Base-by-base conservation (phyloP, 1,140 invertebrate genomes). In the Heterodera carotae region DNA sequence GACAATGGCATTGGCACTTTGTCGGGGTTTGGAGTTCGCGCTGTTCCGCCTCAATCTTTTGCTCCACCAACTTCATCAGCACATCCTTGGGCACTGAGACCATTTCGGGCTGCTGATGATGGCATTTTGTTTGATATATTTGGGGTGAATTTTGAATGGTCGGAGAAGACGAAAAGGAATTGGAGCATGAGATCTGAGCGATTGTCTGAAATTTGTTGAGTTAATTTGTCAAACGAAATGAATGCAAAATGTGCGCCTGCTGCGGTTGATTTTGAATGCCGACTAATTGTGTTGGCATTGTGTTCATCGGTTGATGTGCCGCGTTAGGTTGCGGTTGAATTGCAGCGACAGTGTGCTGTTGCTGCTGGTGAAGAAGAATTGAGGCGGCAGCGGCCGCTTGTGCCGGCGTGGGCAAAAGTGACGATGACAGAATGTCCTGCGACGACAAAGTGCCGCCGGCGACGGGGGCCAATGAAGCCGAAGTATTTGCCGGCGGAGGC, bases 1-100 rank as follows among this genome's bases (percentile, higher is more conserved):
- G 36, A n/a, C 84, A 86, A 68, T 84, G 75, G 71, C 84, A 85
- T 29, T 78, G 68, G 39, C 84, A 86, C 39, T 86, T 88, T 31
- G 48, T 75, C 29, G 84, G 81, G 25, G 48, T 74, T 81, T 83
- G 75, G 33, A 43, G 76, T 27, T 73, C 66, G 5, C 81, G 75
- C 34, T 78, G 76, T 31, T 79, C 81, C 34, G 72, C 66, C 69
- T 85, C 77, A 31, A 81, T 78, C 56, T 70, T 77, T 25, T 77
- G 74, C 77, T 85, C 81, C 31, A 83, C 82, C 29, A 86, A 66
- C 69, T 39, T 82, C 56, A 75, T 82, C 5, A 83, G 53, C 31
- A 83, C 59, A 69, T 82, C 84, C 56, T 84, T 83, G 15, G 84
- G 82, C 53, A 83, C 84, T 15, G 81, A 69, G 43, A 83, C 64